Evolutionary conservation across 92 coral and sea anemone species (phyloP).

Genomic region (Plumapathes pennacea): DNA sequence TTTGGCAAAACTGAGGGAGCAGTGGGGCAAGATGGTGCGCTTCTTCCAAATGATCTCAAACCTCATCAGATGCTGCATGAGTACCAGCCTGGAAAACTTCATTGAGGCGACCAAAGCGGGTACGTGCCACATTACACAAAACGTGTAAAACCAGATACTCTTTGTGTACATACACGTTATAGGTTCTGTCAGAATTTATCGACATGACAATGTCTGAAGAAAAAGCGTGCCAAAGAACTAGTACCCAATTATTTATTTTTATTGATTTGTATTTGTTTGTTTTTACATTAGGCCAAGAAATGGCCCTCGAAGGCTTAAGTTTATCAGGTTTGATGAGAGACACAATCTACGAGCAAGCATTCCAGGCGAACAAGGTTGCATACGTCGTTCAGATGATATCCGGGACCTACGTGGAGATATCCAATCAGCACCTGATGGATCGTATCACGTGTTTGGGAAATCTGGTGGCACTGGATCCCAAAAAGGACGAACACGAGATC

Average conservation of each 20-base stretch:
- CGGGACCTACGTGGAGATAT: conserved; percentile 30
- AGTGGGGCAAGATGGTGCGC: conserved; percentile 38
- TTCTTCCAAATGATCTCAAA: conserved; percentile 24
- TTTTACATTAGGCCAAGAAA: background rate
- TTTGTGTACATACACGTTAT: too few species aligned
- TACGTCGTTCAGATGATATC: conserved; percentile 32
- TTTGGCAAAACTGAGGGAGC: conserved; percentile 12
- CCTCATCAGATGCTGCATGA: conserved; percentile 15
- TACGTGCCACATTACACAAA: too few species aligned
- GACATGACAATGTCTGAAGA: too few species aligned
- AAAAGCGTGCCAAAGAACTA: too few species aligned
- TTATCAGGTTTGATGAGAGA: conserved; percentile 50
- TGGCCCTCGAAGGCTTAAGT: conserved; percentile 3
- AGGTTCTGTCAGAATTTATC: too few species aligned
- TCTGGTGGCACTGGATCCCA: conserved; percentile 46
- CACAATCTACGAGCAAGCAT: conserved; percentile 44
- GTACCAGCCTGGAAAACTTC: conserved; percentile 10
- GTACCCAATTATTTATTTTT: too few species aligned
- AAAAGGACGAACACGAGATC: conserved; percentile 4
- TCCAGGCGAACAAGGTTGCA: conserved; percentile 51
- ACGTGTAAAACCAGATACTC: too few species aligned
- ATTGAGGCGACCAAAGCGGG: conserved; percentile 21
- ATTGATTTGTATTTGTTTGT: conserved; percentile 8
- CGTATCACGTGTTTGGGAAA: conserved; percentile 54
- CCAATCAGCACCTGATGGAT: conserved; percentile 43